Evolutionary conservation across 1,140 invertebrate species (phyloP).

Genomic region (Rhopalosiphum maidis): DNA sequence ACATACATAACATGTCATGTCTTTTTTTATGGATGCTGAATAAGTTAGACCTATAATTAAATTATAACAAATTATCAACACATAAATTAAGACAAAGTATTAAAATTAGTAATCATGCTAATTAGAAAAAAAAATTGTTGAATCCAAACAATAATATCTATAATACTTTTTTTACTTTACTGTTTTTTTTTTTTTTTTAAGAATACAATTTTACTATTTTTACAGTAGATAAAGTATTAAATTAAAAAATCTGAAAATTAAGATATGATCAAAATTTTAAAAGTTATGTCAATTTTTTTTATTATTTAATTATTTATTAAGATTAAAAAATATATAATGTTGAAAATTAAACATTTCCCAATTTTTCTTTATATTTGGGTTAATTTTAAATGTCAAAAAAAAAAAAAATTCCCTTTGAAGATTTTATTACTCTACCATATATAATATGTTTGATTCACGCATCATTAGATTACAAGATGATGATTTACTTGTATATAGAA

Average conservation of each 20-base stretch:
- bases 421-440: not conserved
- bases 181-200: not conserved
- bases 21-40: not conserved
- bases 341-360: not conserved
- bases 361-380: not conserved
- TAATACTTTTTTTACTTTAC: not conserved
- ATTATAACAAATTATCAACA: not conserved
- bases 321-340: not conserved
- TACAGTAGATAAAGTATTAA: not conserved
- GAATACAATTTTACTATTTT: not conserved
- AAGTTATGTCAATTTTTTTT: too few relatives aligned
- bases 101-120: not conserved
- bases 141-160: not conserved
- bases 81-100: not conserved
- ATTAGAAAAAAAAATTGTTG: not conserved
- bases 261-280: not conserved
- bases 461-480: conserved; percentile 4
- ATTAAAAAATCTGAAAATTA: too few relatives aligned
- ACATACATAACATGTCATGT: conserved; percentile 45
- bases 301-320: not conserved
- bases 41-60: not conserved
- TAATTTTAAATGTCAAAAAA: not conserved
- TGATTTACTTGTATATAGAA: not conserved
- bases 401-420: not conserved
- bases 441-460: not conserved